phyloP scores from a whole-genome alignment of 2,797 vertebrate species.

The Gallinago solitaria region DNA sequence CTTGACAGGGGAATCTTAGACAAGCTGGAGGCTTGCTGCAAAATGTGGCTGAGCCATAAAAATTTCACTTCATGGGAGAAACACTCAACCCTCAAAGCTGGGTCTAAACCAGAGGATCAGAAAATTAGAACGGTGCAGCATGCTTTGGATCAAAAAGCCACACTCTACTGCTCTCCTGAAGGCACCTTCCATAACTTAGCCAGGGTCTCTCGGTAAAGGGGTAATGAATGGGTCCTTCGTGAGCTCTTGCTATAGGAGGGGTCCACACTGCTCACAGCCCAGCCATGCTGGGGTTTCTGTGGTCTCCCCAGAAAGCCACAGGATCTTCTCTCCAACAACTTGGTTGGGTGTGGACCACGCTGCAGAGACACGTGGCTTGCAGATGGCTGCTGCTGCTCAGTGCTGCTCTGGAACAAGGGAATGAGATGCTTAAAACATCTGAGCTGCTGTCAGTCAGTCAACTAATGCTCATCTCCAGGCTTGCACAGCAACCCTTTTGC shows the following conservation, averaged over 20 bases:
- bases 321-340: background rate
- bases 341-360: fast-evolving
- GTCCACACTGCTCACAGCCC: background rate
- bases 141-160: background rate
- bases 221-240: background rate
- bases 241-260: background rate
- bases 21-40: background rate
- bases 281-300: background rate
- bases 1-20: background rate
- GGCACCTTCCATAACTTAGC: background rate
- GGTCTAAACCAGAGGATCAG: background rate
- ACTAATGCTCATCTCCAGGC: background rate
- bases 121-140: background rate
- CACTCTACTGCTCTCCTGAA: background rate
- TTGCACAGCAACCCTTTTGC: background rate
- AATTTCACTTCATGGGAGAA: background rate
- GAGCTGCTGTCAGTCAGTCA: background rate
- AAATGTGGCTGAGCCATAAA: background rate
- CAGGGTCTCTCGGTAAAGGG: background rate
- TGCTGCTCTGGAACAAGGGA: background rate
- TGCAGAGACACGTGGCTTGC: background rate
- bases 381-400: background rate
- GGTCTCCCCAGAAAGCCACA: background rate
- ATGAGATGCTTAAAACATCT: background rate
- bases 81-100: background rate